Evolutionary conservation across 2,797 vertebrate genomes (phyloP).

Genomic region (Leucoraja ocellata): DNA sequence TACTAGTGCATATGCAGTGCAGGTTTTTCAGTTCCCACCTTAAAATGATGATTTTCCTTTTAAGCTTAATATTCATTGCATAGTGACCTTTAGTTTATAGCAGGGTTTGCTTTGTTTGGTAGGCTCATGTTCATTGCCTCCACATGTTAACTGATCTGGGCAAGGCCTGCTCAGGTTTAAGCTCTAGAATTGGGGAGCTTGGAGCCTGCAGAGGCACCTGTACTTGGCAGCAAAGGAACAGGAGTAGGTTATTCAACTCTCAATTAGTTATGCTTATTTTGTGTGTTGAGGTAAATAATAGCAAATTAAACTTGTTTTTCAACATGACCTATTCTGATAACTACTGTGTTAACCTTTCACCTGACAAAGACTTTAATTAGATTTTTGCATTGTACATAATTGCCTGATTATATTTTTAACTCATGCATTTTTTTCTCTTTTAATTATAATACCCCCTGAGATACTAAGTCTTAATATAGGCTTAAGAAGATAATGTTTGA

Average conservation of each 20-base stretch:
- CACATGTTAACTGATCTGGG: not conserved
- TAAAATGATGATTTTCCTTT: not conserved
- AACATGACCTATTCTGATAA: not conserved
- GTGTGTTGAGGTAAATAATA: not conserved
- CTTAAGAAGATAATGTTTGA: slow-evolving; percentile 30
- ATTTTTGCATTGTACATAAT: slow-evolving; percentile 9
- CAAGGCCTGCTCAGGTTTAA: not conserved
- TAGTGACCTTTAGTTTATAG: slow-evolving; percentile 9
- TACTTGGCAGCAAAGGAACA: not conserved
- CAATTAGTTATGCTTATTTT: not conserved
- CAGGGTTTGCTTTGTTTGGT: not conserved
- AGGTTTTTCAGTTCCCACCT: not conserved
- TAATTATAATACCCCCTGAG: not conserved
- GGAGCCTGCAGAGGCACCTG: too few species aligned
- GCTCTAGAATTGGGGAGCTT: not conserved
- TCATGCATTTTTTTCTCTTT: not conserved
- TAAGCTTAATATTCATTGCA: not conserved
- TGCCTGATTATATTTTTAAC: not conserved
- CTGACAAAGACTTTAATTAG: not conserved
- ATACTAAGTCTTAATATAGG: not conserved
- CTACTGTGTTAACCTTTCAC: not conserved
- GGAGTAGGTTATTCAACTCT: not conserved
- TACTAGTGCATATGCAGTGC: not conserved
- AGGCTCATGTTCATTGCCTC: not conserved
- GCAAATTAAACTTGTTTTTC: not conserved